Conservation (phyloP, 1,140 invertebrate genomes). For the Philaenus spumarius region DNA sequence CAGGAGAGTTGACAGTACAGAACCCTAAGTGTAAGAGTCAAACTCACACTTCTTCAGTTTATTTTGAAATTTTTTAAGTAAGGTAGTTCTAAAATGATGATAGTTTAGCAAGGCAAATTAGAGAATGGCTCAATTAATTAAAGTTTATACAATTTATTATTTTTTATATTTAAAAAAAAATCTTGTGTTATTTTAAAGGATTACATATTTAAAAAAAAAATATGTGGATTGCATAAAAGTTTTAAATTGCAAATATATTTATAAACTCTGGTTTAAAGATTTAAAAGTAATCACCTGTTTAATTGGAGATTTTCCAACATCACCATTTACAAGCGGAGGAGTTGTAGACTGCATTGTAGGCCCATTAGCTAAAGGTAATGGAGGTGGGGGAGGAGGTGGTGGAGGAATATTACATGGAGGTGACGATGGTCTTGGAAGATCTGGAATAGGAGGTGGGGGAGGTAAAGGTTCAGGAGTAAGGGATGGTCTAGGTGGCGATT, state of each 20-base stretch:
- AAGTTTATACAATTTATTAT: too few species aligned
- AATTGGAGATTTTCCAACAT: conserved; percentile 43
- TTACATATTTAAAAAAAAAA: not conserved
- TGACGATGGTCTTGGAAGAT: conserved; percentile 51
- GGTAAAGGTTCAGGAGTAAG: conserved; percentile 44
- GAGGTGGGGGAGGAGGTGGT: conserved; percentile 55
- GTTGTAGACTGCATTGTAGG: conserved; percentile 46
- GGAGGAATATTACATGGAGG: conserved; percentile 43
- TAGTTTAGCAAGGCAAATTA: too few species aligned
- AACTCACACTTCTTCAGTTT: too few species aligned
- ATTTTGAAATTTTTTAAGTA: too few species aligned
- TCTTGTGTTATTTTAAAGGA: not conserved
- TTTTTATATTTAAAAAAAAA: too few species aligned
- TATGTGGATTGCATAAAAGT: too few species aligned
- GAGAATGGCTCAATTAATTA: too few species aligned
- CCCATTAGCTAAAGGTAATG: conserved; percentile 46
- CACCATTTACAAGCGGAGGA: conserved; percentile 48
- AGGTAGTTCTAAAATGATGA: too few species aligned
- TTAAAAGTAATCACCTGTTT: conserved; percentile 31
- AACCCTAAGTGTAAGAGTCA: too few species aligned
- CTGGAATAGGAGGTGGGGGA: conserved; percentile 51
- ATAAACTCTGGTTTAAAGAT: not conserved
- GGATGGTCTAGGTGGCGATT: conserved; percentile 39
- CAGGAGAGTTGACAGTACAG: too few species aligned
- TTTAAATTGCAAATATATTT: too few species aligned